These are phyloP conservation scores for Drosophila pegasa DNA, from an alignment of 2,888 invertebrate genomes.

Conservation along the genomic window DNA sequence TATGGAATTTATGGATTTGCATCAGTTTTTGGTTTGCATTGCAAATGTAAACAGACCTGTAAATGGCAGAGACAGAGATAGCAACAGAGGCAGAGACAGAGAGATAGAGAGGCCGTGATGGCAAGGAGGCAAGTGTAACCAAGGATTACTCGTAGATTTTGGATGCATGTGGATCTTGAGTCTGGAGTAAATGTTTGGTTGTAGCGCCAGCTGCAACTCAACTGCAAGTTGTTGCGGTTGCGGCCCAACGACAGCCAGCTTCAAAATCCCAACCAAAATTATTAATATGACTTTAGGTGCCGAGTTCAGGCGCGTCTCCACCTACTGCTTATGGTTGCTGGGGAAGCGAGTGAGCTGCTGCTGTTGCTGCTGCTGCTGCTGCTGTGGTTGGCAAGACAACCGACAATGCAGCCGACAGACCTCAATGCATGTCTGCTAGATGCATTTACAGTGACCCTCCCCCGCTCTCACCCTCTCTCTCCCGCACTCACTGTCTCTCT, in stretches of 20 bases:
- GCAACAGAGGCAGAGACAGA: background rate
- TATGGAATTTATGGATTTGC: constrained; percentile 45
- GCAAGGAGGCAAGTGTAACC: constrained; percentile 28
- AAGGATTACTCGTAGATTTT: constrained; percentile 14
- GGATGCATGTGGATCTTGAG: constrained; percentile 13
- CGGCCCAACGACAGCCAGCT: constrained; percentile 34
- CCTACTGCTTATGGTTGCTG: background rate
- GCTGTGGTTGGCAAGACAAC: constrained; percentile 64
- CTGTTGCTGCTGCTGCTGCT: constrained; percentile 9
- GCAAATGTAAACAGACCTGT: constrained; percentile 58
- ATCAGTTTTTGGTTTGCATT: constrained; percentile 52
- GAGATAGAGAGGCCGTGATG: background rate
- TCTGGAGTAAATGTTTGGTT: constrained; percentile 21
- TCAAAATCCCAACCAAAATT: constrained; percentile 71
- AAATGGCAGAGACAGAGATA: constrained; percentile 4
- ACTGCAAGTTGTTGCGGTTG: constrained; percentile 63
- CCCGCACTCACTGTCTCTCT: background rate
- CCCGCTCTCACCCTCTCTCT: background rate
- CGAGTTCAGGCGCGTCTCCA: constrained; percentile 48
- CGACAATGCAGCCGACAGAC: constrained; percentile 46
- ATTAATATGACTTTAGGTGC: constrained; percentile 75
- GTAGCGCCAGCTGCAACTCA: constrained; percentile 36
- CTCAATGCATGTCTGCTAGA: constrained; percentile 46
- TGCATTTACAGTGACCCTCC: constrained; percentile 41
- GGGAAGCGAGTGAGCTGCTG: background rate